Evolutionary conservation across 2,888 invertebrate genomes (phyloP).

Genomic region (Campaea margaritaria): DNA sequence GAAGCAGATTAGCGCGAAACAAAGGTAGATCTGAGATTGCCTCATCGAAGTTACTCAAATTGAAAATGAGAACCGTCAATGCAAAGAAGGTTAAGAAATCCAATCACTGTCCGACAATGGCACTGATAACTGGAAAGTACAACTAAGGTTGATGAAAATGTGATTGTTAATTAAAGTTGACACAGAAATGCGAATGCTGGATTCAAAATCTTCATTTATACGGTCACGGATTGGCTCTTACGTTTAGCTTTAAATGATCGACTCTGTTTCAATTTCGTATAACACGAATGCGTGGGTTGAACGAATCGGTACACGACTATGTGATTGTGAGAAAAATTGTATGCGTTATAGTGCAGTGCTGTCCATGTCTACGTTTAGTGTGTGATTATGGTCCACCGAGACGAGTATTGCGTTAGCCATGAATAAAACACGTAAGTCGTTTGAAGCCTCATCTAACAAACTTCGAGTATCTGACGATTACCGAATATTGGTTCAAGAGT

Average conservation of each 20-base stretch:
- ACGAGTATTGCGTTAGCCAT: conserved; percentile 66
- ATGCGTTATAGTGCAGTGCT: conserved; percentile 70
- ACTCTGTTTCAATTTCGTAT: conserved; percentile 84
- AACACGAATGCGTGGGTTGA: conserved; percentile 81
- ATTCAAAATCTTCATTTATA: conserved; percentile 83
- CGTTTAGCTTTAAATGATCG: conserved; percentile 83
- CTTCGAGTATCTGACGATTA: conserved; percentile 33
- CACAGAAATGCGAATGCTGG: conserved; percentile 81
- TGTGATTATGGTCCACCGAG: conserved; percentile 71
- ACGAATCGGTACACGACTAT: conserved; percentile 82
- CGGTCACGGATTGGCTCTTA: conserved; percentile 80
- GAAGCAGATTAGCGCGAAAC: conserved; percentile 52
- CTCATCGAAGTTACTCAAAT: conserved; percentile 59
- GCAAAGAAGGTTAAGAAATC: conserved; percentile 73
- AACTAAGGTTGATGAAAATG: conserved; percentile 77
- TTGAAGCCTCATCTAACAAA: conserved; percentile 39
- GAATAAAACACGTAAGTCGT: conserved; percentile 81
- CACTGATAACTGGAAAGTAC: conserved; percentile 72
- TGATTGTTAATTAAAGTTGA: conserved; percentile 84
- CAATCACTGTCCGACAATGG: conserved; percentile 71
- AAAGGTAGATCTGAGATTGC: conserved; percentile 52
- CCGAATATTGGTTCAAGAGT: conserved; percentile 42
- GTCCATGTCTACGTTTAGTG: conserved; percentile 73
- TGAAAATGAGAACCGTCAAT: conserved; percentile 65
- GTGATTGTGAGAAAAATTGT: conserved; percentile 82